Evolutionary conservation across 2,113 vertebrate genomes (phyloP), one percentile per base, ranked within the genome.

Genomic region (Tiliqua scincoides): DNA sequence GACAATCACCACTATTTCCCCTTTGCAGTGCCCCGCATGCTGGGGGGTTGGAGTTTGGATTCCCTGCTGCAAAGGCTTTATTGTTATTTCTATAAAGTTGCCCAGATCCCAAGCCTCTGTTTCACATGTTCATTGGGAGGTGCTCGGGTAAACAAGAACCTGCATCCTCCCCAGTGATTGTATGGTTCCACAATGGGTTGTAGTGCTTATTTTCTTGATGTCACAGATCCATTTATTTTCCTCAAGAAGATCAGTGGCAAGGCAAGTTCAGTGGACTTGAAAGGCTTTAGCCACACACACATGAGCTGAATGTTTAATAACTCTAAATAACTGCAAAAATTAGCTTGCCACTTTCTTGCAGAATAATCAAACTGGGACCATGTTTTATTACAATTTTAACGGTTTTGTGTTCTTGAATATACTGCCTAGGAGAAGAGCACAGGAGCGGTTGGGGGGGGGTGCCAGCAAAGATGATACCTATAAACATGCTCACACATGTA

Each of bases 341-440:
- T 90, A 1, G 27, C 72, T 82, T 85, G 88, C 4, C 30, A 71
- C 4, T 9, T 57, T 57, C 5, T 73, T 93, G 72, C 1, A 85
- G 85, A 86, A 27, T 0, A 82, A 1, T 11, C 78, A 71, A n/a
- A 7, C 59, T 72, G 3, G 25, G 25, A 52, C 17, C 5, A 1
- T 70, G 87, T 88, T 67, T 65, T 15, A 37, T 7, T 76, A 54
- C 30, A 21, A n/a, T 90, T 83, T 88, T 79, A 93, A 91, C 35
- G 0, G 0, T 25, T 32, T 75, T 75, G 1, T 61, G 76, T 71
- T 84, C 87, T 82, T 70, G n/a, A 40, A 35, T 20, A 37, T 57
- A 32, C 20, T 65, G 1, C 6, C 79, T 83, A 52, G 8, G 76
- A 90, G 27, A n/a, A n/a, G 3, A 85, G 62, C 3, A 3, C 74